Base-by-base conservation (phyloP, 1,140 invertebrate genomes). In the Trigoniulus corallinus region DNA sequence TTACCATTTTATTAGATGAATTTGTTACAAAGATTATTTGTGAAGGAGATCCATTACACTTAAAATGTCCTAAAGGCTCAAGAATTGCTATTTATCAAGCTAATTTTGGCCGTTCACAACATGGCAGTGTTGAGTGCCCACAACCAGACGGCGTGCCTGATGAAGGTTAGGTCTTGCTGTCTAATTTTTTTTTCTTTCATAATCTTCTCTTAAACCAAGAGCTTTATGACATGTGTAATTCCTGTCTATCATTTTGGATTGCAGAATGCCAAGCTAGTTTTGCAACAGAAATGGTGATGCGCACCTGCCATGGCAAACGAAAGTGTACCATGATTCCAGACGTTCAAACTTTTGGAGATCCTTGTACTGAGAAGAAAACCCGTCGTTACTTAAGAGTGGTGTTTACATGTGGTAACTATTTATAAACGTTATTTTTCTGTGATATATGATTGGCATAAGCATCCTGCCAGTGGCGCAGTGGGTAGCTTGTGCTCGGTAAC, bases 21-120 rank as follows among this genome's bases (percentile, higher is more conserved):
- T 93, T 92, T 65, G 74, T 82, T 18, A 91, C 84, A 64, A 82
- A 87, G 72, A 82, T 88, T 46, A 85, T 82, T 20, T 94, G 89
- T 65, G 84, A 92, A 64, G 86, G 88, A 60, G 84, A 93, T 54
- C 74, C 80, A 53, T 76, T 91, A 52, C 81, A 82, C 15, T 51
- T 70, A 22, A 50, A 55, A 34, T 70, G 68, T 60, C 49, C 52
- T 23, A 57, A 55, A 48, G 54, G 54, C 62, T 78, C 80, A 1
- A 74, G 88, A 58, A 79, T 95, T 3, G 88, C 85, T 20, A 81
- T 95, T 54, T 92, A 88, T 67, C 88, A 84, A 37, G 88, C 88
- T 4, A 82, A 81, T 60, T 95, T 86, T 64, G 88, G 88, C 7
- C 74, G 87, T 50, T 88, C 84, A 0, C 80, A 86, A 64, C 84